These are phyloP conservation scores for Trematocara macrostoma DNA, from an alignment of 2,113 vertebrate species.

Conservation along the genomic window DNA sequence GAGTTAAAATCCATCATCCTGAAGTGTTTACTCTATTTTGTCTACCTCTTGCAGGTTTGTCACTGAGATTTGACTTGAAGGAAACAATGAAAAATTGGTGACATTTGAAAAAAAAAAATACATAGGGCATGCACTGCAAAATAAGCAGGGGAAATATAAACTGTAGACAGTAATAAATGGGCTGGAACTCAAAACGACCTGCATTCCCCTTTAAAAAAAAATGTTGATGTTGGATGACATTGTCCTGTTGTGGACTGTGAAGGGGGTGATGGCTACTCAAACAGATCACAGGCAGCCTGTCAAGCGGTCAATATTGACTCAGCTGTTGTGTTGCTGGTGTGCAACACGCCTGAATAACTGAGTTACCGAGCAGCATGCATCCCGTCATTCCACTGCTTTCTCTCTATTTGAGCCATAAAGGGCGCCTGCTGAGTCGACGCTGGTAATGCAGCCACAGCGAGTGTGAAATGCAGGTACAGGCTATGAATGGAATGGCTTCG, in stretches of 20 bases:
- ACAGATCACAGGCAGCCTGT: conserved; percentile 50
- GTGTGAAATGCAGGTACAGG: background rate
- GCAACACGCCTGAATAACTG: conserved; percentile 35
- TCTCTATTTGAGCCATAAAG: background rate
- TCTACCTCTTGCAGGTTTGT: conserved; percentile 6
- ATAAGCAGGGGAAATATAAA: conserved; percentile 21
- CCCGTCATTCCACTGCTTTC: conserved; percentile 20
- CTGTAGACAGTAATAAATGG: conserved; percentile 20
- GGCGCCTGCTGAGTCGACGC: background rate
- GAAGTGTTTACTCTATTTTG: background rate
- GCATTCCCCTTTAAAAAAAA: conserved; percentile 12
- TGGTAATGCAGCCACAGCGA: background rate
- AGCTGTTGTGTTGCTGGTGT: conserved; percentile 62
- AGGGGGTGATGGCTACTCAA: conserved; percentile 38
- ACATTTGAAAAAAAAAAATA: conserved; percentile 20
- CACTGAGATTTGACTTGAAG: conserved; percentile 16
- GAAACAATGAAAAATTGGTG: conserved; percentile 44
- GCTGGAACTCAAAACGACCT: conserved; percentile 23
- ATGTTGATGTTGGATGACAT: conserved; percentile 51
- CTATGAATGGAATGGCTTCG: background rate
- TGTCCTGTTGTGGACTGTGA: conserved; percentile 32
- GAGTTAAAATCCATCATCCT: background rate
- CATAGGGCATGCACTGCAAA: conserved; percentile 24
- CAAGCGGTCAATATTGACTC: conserved; percentile 72
- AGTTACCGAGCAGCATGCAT: conserved; percentile 39